These are phyloP conservation scores for Corythoichthys haematopterus DNA, from an alignment of 2,113 vertebrate species.

Conservation along the genomic window DNA sequence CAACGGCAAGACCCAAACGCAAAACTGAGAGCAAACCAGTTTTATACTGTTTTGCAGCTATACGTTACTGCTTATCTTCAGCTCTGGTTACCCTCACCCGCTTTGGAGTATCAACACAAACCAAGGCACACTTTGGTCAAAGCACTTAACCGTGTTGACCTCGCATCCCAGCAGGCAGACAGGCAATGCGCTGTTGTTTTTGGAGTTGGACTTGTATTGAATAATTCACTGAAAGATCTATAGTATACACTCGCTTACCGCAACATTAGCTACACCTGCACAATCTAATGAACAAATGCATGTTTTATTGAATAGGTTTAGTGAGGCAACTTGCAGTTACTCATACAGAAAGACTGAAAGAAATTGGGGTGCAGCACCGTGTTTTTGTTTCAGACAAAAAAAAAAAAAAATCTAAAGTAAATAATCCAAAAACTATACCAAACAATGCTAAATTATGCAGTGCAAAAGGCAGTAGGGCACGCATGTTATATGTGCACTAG, in stretches of 20 bases:
- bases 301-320: background rate
- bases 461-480: background rate
- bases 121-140: constrained; percentile 50
- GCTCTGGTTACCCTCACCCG: constrained; percentile 34
- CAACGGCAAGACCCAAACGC: constrained; percentile 11
- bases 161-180: constrained; percentile 45
- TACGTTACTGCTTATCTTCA: constrained; percentile 31
- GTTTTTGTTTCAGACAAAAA: background rate
- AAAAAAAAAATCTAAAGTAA: background rate
- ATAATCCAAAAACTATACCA: background rate
- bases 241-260: constrained; percentile 11
- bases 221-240: constrained; percentile 56
- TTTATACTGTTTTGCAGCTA: constrained; percentile 29
- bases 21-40: constrained; percentile 35
- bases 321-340: background rate
- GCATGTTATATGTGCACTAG: background rate
- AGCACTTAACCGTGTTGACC: constrained; percentile 46
- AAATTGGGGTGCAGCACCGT: too few species aligned
- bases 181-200: constrained; percentile 42
- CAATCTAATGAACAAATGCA: background rate
- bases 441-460: background rate
- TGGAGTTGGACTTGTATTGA: constrained; percentile 39
- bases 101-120: constrained; percentile 43
- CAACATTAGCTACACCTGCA: background rate
- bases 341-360: too few species aligned